Percentiles rank a stretch among this genome's conserved stretches.
Conservation (phyloP, 2,888 invertebrate species). For the Rhabditoides inermis region DNA sequence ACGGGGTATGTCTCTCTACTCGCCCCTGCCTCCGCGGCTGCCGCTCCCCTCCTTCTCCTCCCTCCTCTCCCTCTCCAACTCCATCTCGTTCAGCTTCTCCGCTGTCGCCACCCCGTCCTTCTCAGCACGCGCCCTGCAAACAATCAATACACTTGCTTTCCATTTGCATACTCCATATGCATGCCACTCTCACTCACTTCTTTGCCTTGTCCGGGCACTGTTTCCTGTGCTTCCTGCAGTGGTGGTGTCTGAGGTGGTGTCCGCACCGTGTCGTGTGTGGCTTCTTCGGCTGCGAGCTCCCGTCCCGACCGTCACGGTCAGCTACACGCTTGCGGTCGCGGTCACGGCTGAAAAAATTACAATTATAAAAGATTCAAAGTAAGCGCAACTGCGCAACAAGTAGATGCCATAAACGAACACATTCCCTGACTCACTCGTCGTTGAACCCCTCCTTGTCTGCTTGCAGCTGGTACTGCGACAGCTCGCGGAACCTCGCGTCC, state of each 20-base stretch:
- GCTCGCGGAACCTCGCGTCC: slow-evolving; percentile 44
- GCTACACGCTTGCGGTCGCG: background rate
- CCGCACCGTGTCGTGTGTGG: slow-evolving; percentile 28
- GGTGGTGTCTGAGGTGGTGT: slow-evolving; percentile 49
- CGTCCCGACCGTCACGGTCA: background rate
- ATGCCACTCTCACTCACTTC: slow-evolving; percentile 20
- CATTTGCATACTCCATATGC: background rate
- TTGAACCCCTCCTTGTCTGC: slow-evolving; percentile 12
- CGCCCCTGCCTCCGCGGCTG: too few species aligned
- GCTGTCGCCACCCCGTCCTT: background rate
- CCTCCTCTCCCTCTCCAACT: background rate
- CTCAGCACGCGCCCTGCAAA: background rate
- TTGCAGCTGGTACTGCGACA: slow-evolving; percentile 22
- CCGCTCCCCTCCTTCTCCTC: background rate
- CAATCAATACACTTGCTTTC: background rate
- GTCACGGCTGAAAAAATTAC: background rate
- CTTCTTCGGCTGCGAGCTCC: background rate
- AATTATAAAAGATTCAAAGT: too few species aligned
- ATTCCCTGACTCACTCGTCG: background rate
- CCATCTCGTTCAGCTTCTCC: background rate
- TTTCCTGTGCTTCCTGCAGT: slow-evolving; percentile 47
- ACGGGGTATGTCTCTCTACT: too few species aligned
- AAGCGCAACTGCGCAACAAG: too few species aligned
- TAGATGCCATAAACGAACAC: background rate
- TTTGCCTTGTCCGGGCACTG: slow-evolving; percentile 43